phyloP scores from a whole-genome alignment of 2,113 vertebrate species.

The Eidolon helvum region DNA sequence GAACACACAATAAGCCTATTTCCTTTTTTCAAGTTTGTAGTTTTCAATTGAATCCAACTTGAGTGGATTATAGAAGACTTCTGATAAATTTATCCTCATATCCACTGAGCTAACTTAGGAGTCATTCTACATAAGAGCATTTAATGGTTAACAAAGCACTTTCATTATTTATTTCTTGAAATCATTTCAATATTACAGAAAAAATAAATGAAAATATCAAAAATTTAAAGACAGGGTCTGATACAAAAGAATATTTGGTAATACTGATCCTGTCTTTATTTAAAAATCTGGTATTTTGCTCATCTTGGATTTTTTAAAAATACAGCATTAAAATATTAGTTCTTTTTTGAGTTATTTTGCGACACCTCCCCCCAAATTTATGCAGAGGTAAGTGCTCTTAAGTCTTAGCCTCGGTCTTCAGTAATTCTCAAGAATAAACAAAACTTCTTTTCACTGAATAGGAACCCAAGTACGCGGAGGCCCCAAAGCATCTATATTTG shows the following conservation, averaged over 20 bases:
- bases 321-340: not conserved
- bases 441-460: not conserved
- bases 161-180: not conserved
- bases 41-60: slow-evolving; percentile 4
- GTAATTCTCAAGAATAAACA: not conserved
- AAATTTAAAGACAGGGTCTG: not conserved
- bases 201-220: not conserved
- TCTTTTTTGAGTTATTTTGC: not conserved
- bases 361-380: not conserved
- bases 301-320: not conserved
- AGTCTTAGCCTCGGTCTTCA: not conserved
- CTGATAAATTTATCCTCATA: not conserved
- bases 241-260: not conserved
- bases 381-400: not conserved
- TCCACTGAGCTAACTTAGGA: not conserved
- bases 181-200: not conserved
- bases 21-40: not conserved
- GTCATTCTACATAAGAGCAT: not conserved
- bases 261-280: not conserved
- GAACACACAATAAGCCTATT: not conserved
- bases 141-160: not conserved
- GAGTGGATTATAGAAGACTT: not conserved
- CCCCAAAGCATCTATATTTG: not conserved
- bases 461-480: not conserved
- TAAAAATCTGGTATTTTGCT: not conserved